Evolutionary conservation across 2,888 invertebrate species (phyloP), one percentile per base, ranked within the genome.

Genomic region (Lysandra coridon): DNA sequence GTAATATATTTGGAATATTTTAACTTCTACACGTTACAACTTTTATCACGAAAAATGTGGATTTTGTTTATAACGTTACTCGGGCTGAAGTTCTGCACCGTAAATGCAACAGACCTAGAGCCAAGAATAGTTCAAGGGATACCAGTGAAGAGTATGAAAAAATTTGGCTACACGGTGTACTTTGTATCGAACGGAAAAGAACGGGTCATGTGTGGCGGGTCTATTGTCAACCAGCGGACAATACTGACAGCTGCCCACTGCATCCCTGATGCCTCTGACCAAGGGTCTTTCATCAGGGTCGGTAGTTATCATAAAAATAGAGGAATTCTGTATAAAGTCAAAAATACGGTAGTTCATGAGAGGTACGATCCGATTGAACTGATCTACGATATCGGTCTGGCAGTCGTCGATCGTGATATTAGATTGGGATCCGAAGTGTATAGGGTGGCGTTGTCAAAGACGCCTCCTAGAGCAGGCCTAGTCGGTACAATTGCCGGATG

Each of bases 241-340:
- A 77, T 86, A 0, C 49, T 88, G 4, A 85, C 88, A 2, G 88
- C 88, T 1, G 88, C 84, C 0, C 88, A 88, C 79, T 88, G 88
- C 64, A 64, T 64, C 12, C 4, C 4, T 30, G 30, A 64, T 30
- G 64, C 30, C 30, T 12, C 30, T 0, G 12, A 30, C 64, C 30
- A 64, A 64, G 64, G 12, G 30, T 64, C 33, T 2, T 33, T 30
- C 30, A 64, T 64, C 30, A 64, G 64, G 30, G 64, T 64, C 64
- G 64, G 64, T 64, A 64, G 64, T 30, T 7, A 30, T 12, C 0
- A 75, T 44, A 30, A 17, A 6, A 10, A 74, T 40, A 60, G 30
- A 60, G 80, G 81, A n/a, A 1, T 10, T 6, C 40, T n/a, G 14
- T 14, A 37, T 7, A 12, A 17, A 57, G 64, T 78, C 1, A 40